Evolutionary conservation across 2,888 invertebrate genomes (phyloP).

Genomic region (Chrysolina oricalcia): DNA sequence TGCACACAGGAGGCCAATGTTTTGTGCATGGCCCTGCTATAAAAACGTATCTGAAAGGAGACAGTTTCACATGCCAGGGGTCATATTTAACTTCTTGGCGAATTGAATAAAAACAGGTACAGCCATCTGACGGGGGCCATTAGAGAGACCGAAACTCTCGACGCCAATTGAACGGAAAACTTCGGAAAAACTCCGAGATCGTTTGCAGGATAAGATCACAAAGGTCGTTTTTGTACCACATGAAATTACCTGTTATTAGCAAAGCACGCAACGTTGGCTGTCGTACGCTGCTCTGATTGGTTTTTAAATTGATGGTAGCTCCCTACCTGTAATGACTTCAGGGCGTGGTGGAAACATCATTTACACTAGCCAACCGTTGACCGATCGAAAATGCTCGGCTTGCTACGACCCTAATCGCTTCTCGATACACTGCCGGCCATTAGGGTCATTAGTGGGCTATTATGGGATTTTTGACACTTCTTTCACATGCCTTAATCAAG

Average conservation of each 20-base stretch:
- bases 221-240: conserved; percentile 66
- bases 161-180: conserved; percentile 34
- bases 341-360: conserved; percentile 71
- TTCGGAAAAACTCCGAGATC: conserved; percentile 49
- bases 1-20: too few species aligned
- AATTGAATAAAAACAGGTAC: conserved; percentile 27
- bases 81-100: background rate
- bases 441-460: conserved; percentile 64
- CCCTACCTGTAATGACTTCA: conserved; percentile 71
- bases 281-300: conserved; percentile 70
- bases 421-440: conserved; percentile 69
- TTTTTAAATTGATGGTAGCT: conserved; percentile 72
- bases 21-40: too few species aligned
- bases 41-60: background rate
- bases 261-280: conserved; percentile 67
- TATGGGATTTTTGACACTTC: conserved; percentile 65
- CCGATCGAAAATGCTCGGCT: conserved; percentile 63
- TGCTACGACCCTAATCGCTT: conserved; percentile 67
- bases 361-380: conserved; percentile 71
- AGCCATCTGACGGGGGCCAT: conserved; percentile 30
- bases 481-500: conserved; percentile 44
- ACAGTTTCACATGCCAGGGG: background rate
- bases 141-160: conserved; percentile 24
- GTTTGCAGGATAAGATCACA: conserved; percentile 62
- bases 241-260: conserved; percentile 67